Evolutionary conservation across 2,797 vertebrate species (phyloP).

Genomic region (Gymnoscopelus braueri): DNA sequence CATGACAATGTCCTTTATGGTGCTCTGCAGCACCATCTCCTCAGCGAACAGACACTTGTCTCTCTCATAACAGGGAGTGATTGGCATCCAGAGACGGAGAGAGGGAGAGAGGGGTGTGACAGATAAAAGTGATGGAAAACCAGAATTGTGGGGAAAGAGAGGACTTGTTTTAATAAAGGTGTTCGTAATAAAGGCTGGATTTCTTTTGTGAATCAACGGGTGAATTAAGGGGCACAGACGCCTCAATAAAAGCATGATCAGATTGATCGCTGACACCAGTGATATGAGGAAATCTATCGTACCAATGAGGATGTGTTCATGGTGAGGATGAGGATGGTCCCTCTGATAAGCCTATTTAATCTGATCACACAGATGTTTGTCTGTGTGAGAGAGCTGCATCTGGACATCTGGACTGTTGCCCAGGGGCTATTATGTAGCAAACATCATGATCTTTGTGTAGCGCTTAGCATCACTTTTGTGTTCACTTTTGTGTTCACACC

Average conservation of each 20-base stretch:
- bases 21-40: conserved; percentile 42
- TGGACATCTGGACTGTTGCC: too few species aligned
- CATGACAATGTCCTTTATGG: conserved; percentile 45
- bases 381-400: background rate
- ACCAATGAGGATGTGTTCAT: too few species aligned
- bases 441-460: too few species aligned
- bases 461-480: too few species aligned
- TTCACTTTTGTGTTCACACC: too few species aligned
- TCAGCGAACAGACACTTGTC: conserved; percentile 46
- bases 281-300: background rate
- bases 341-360: too few species aligned
- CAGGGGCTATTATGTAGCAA: too few species aligned
- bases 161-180: conserved; percentile 34
- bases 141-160: conserved; percentile 29
- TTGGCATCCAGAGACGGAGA: conserved; percentile 40
- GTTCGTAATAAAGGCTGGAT: conserved; percentile 63
- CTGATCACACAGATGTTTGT: background rate
- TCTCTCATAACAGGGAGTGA: conserved; percentile 48
- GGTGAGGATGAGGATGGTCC: too few species aligned
- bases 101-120: conserved; percentile 15
- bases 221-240: conserved; percentile 32
- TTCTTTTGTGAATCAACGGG: conserved; percentile 53
- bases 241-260: conserved; percentile 24
- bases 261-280: background rate
- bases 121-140: conserved; percentile 69